Percentiles rank a stretch among this genome's conserved stretches.
Evolutionary conservation across 1,140 invertebrate species (phyloP).

Genomic region (Hyphantria cunea): DNA sequence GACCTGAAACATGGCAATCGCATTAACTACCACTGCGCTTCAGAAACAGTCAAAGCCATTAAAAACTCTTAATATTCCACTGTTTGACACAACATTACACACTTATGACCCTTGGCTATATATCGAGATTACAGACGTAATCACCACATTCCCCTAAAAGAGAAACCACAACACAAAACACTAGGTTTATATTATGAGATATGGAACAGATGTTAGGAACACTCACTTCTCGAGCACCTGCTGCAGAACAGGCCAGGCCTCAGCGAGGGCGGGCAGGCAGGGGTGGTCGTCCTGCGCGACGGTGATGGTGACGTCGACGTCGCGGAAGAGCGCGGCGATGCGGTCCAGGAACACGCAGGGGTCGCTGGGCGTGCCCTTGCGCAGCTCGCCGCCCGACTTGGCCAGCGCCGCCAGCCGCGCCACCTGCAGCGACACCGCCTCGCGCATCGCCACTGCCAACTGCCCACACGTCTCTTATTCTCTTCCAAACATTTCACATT

Average conservation of each 20-base stretch:
- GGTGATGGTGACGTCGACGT: conserved; percentile 82
- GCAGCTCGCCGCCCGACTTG: conserved; percentile 62
- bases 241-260: conserved; percentile 94
- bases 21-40: too few relatives aligned
- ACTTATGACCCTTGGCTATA: too few relatives aligned
- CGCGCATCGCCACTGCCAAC: conserved; percentile 87
- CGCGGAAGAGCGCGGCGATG: conserved; percentile 93
- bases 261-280: conserved; percentile 89
- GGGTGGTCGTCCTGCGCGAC: conserved; percentile 87
- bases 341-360: conserved; percentile 97
- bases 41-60: too few relatives aligned
- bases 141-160: too few relatives aligned
- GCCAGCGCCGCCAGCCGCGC: conserved; percentile 85
- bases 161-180: too few relatives aligned
- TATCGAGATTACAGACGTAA: too few relatives aligned
- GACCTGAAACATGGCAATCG: too few relatives aligned
- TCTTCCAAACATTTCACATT: too few relatives aligned
- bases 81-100: too few relatives aligned
- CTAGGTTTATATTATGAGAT: too few relatives aligned
- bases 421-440: conserved; percentile 91
- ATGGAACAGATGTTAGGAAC: not conserved
- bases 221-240: conserved; percentile 84
- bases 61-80: too few relatives aligned
- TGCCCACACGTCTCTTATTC: conserved; percentile 33
- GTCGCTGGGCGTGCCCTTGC: conserved; percentile 83